These are phyloP conservation scores for Subacronicta megacephala DNA, from an alignment of 2,888 invertebrate species.

Conservation along the genomic window DNA sequence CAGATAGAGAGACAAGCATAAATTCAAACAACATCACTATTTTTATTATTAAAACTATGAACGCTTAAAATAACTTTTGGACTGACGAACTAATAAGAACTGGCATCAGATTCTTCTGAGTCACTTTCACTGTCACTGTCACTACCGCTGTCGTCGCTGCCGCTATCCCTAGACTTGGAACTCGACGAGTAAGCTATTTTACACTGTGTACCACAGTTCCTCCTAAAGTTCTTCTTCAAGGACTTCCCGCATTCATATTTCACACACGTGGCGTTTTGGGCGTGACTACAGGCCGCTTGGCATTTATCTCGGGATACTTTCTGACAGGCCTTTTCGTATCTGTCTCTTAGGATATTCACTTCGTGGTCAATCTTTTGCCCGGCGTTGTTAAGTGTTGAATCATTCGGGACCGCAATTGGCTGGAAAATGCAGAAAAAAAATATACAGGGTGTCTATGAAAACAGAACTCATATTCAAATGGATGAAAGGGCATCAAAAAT, in stretches of 20 bases:
- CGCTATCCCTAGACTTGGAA: constrained; percentile 11
- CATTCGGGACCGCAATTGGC: constrained; percentile 9
- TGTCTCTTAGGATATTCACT: constrained; percentile 63
- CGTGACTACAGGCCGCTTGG: constrained; percentile 56
- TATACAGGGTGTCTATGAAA: no score
- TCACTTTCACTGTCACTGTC: constrained; percentile 7
- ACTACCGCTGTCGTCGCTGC: constrained; percentile 2
- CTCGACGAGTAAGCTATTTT: constrained; percentile 41
- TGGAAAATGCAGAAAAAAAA: constrained; percentile 17
- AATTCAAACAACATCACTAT: neutral
- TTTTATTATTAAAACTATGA: constrained; percentile 14
- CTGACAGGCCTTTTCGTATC: constrained; percentile 66
- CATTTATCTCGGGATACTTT: constrained; percentile 63
- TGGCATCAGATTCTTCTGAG: neutral
- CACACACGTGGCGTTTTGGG: constrained; percentile 53
- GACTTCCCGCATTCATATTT: constrained; percentile 48
- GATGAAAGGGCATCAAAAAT: no score
- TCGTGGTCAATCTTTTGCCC: neutral
- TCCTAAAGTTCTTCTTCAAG: constrained; percentile 53
- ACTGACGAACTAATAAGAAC: neutral
- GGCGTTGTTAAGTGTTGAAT: constrained; percentile 4
- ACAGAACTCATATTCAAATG: no score
- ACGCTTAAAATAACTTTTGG: no score
- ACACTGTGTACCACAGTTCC: constrained; percentile 62
- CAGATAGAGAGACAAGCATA: neutral